A percentile compares a stretch with the other conserved stretches of the same genome.
These are phyloP conservation scores for Enteromius argenteus DNA, from an alignment of 2,797 vertebrate genomes.

Conservation along the genomic window DNA sequence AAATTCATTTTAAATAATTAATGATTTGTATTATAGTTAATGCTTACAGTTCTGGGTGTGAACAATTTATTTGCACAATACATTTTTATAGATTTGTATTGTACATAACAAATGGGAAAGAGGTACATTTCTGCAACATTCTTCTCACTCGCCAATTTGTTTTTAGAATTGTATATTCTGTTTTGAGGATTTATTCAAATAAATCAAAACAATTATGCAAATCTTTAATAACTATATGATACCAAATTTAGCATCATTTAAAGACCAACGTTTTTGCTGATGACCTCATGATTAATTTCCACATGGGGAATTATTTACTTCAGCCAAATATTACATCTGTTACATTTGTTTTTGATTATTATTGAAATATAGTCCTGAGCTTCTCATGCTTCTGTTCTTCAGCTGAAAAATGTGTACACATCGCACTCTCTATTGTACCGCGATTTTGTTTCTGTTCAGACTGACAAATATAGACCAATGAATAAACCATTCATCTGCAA, in stretches of 20 bases:
- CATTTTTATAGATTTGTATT: neutral
- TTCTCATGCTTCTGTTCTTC: neutral
- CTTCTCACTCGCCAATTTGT: neutral
- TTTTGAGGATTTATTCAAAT: neutral
- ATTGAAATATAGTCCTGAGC: neutral
- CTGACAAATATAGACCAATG: constrained; percentile 9
- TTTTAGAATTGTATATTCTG: neutral
- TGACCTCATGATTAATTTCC: neutral
- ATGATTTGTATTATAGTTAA: neutral
- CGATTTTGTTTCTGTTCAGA: constrained; percentile 11
- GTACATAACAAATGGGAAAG: neutral
- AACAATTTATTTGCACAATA: neutral
- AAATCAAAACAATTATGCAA: neutral
- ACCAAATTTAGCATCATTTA: neutral
- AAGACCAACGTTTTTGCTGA: neutral
- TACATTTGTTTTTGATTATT: neutral
- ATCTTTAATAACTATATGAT: neutral
- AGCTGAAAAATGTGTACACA: neutral
- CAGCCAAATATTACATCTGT: neutral
- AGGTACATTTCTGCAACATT: neutral
- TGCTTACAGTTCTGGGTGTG: neutral
- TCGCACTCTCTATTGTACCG: constrained; percentile 6
- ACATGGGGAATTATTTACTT: neutral
- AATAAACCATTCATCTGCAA: constrained; percentile 10
- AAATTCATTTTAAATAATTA: neutral